Conservation (phyloP, 2,113 vertebrate genomes). For the Hippocampus zosterae region DNA sequence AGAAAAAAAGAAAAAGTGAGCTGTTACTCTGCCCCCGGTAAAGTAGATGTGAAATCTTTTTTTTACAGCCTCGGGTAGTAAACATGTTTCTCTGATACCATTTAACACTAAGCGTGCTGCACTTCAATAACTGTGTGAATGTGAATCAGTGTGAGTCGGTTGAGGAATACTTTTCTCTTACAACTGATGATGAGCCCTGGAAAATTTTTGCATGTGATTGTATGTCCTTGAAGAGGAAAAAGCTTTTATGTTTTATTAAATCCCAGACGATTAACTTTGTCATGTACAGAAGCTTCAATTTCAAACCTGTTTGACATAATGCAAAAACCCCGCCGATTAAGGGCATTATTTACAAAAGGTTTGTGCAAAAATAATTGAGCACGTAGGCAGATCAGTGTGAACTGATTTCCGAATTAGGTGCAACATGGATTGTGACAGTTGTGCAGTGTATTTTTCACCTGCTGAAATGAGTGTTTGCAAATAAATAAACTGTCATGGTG, state of each 20-base stretch:
- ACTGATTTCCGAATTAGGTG: background rate
- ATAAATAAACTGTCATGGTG: too few species aligned
- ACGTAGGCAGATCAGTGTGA: background rate
- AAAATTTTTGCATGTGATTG: slow-evolving; percentile 12
- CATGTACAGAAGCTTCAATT: slow-evolving; percentile 27
- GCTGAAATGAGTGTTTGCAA: background rate
- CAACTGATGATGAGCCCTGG: slow-evolving; percentile 15
- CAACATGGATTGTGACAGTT: background rate
- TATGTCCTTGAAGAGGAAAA: slow-evolving; percentile 25
- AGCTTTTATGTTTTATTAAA: slow-evolving; percentile 33
- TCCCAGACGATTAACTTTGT: slow-evolving; percentile 44
- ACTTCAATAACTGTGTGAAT: slow-evolving; percentile 5
- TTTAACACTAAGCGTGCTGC: background rate
- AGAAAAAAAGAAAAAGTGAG: background rate
- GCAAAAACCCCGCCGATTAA: background rate
- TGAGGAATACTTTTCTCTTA: background rate
- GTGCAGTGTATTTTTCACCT: too few species aligned
- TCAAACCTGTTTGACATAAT: slow-evolving; percentile 31
- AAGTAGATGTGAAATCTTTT: background rate
- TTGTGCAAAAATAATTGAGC: background rate
- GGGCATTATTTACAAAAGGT: background rate
- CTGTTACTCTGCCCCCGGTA: background rate
- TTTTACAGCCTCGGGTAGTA: slow-evolving; percentile 1
- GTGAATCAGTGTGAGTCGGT: background rate
- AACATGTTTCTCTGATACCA: slow-evolving; percentile 9